These are phyloP conservation scores for Drosophila subobscura DNA, from an alignment of 1,140 invertebrate genomes.

Conservation along the genomic window DNA sequence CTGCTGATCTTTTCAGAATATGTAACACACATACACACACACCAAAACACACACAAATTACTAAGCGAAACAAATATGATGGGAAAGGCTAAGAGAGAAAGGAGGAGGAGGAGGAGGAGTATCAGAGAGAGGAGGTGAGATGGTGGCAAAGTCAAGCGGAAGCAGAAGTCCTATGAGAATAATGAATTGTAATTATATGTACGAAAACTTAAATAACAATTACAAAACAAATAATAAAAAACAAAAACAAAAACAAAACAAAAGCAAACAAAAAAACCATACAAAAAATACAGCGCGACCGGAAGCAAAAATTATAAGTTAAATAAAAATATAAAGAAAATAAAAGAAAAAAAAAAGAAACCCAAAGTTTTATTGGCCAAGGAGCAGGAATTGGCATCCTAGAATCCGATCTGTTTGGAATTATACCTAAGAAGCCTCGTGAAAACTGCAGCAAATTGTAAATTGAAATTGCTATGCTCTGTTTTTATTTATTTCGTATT, in stretches of 20 bases:
- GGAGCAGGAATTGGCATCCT: too few species aligned
- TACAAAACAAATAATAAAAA: conserved; percentile 33
- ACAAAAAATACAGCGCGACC: conserved; percentile 27
- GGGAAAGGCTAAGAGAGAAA: conserved; percentile 13
- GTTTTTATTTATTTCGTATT: conserved; percentile 44
- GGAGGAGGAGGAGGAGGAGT: conserved; percentile 41
- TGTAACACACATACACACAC: neutral
- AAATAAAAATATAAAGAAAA: conserved; percentile 66
- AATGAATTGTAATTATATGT: conserved; percentile 52
- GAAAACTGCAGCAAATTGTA: conserved; percentile 7
- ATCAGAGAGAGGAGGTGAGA: conserved; percentile 27
- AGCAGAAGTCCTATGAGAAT: conserved; percentile 67
- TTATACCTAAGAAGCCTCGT: neutral
- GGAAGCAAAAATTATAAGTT: conserved; percentile 61
- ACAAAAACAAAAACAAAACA: conserved; percentile 35
- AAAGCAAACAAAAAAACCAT: conserved; percentile 27
- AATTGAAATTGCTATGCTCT: conserved; percentile 71
- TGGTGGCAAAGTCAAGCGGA: conserved; percentile 9
- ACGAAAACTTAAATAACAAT: conserved; percentile 48
- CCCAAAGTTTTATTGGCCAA: neutral
- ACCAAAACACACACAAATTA: conserved; percentile 10
- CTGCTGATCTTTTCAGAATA: conserved; percentile 34
- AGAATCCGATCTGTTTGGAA: too few species aligned
- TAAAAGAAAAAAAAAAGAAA: conserved; percentile 22
- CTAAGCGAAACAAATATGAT: conserved; percentile 15